A percentile compares a stretch with the other conserved stretches of the same genome.
phyloP scores from a whole-genome alignment of 2,797 vertebrate species.

The Hemitrygon akajei region DNA sequence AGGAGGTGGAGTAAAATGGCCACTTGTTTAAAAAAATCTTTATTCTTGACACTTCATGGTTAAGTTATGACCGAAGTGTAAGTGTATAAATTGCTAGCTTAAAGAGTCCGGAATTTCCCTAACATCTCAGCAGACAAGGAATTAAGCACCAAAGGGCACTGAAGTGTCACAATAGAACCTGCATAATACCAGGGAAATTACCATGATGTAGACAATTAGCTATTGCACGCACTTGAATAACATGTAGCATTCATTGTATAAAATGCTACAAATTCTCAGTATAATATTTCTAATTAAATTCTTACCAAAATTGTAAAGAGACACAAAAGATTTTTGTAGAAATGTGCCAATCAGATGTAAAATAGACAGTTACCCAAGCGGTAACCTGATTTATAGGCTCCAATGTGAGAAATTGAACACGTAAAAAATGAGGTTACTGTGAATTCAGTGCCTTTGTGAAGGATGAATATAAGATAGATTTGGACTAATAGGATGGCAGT shows the following conservation, averaged over 20 bases:
- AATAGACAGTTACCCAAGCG: background rate
- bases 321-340: background rate
- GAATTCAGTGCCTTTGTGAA: background rate
- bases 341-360: background rate
- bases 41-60: background rate
- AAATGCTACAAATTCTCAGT: background rate
- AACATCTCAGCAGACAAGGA: background rate
- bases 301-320: background rate
- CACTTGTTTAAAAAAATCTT: background rate
- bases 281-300: background rate
- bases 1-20: background rate
- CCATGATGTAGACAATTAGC: background rate
- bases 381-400: background rate
- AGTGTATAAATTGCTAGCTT: background rate
- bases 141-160: background rate
- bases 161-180: background rate
- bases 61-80: background rate
- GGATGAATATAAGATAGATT: background rate
- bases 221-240: background rate
- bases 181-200: background rate
- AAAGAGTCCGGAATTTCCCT: background rate
- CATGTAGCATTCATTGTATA: background rate
- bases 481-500: background rate
- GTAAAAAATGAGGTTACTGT: slow-evolving; percentile 8
- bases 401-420: background rate